Base-by-base conservation (phyloP, 2,888 invertebrate genomes). In the Papilio protenor region DNA sequence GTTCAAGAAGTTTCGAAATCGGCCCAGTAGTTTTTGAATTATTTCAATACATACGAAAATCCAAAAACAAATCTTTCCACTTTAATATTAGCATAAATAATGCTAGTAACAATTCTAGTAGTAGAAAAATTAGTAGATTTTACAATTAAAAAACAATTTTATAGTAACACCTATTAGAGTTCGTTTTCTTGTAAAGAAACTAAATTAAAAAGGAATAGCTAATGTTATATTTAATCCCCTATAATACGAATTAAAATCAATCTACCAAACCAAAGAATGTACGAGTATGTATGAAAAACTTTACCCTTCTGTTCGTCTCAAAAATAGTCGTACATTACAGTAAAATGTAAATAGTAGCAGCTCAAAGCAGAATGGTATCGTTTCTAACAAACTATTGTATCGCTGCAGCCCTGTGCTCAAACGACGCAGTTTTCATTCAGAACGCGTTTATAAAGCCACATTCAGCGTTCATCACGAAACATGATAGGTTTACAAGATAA, bases 361-460 rank as follows among this genome's bases (percentile, higher is more conserved):
- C 40, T 66, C 40, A 66, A 66, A 66, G 18, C 40, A 10, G 8
- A 18, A n/a, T 33, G 61, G 40, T 66, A 40, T 40, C 33, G 33
- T 33, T 64, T 64, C 40, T 64, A 64, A 33, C 61, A 33, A 40
- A 66, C 66, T 40, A 66, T 66, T 66, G 66, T 66, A 40, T 66
- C 66, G 59, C 59, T 40, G n/a, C 40, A 66, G 11, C 40, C n/a
- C 33, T 66, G 66, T 11, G 40, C 40, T 66, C 66, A n/a, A 66
- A 40, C 40, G 66, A 66, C 40, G 40, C n/a, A 66, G 66, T 66
- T 40, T 40, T 66, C 66, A 66, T 66, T 66, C 66, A 66, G 40
- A 11, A 40, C 40, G 66, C n/a, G 40, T 66, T 33, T 18, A n/a
- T 66, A 66, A 66, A 66, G 66, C 40, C 40, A 66, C 66, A 66